Conservation (phyloP, 2,888 invertebrate genomes). For the Platycheirus rosarum region DNA sequence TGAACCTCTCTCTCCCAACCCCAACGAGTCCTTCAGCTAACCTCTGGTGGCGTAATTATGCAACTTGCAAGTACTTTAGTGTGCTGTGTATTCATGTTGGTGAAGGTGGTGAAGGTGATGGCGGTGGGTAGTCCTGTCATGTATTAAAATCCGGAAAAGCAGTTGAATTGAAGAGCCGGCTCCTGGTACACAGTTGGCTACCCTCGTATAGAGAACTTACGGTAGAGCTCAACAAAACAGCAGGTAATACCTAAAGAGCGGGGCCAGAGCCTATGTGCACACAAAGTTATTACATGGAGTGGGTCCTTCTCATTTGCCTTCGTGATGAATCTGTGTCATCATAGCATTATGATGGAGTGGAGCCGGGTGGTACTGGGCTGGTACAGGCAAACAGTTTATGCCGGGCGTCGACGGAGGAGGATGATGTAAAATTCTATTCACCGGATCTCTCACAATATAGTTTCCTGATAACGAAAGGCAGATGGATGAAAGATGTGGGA, state of each 20-base stretch:
- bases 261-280: constrained; percentile 53
- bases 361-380: neutral
- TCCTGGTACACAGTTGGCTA: constrained; percentile 29
- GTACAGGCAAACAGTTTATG: neutral
- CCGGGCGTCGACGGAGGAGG: neutral
- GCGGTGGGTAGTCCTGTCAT: constrained; percentile 59
- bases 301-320: constrained; percentile 69
- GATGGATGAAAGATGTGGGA: constrained; percentile 47
- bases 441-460: constrained; percentile 19
- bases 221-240: constrained; percentile 19
- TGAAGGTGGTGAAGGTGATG: constrained; percentile 2
- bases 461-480: constrained; percentile 14
- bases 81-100: constrained; percentile 13
- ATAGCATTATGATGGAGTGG: neutral
- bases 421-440: constrained; percentile 48
- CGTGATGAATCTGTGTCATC: constrained; percentile 69
- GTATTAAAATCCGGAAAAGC: constrained; percentile 72
- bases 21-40: constrained; percentile 65
- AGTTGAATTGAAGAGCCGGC: constrained; percentile 58
- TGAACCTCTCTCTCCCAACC: constrained; percentile 34
- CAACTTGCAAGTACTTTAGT: constrained; percentile 68
- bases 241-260: constrained; percentile 2
- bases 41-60: constrained; percentile 72
- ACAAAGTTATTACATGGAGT: constrained; percentile 64
- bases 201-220: constrained; percentile 18